These are phyloP conservation scores for Orthonevra nobilis DNA, from an alignment of 2,888 invertebrate genomes.

Conservation along the genomic window DNA sequence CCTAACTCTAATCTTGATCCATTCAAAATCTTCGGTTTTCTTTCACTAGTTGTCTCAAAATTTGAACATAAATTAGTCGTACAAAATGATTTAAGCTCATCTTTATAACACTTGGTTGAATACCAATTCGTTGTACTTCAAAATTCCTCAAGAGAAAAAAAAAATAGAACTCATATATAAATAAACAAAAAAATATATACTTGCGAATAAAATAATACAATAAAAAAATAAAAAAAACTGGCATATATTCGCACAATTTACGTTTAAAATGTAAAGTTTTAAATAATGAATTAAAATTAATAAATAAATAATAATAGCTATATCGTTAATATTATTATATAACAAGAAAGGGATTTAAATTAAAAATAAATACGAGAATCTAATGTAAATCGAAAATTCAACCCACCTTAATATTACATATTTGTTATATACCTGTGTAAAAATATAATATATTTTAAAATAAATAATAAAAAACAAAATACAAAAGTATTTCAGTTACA, in stretches of 20 bases:
- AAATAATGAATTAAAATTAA: constrained; percentile 1
- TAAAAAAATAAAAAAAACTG: constrained; percentile 14
- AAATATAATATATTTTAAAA: no score
- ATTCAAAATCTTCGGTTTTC: no score
- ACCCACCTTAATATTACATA: constrained; percentile 79
- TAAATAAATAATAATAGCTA: constrained; percentile 32
- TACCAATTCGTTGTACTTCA: no score
- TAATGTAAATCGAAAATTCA: constrained; percentile 77
- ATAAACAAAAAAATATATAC: neutral
- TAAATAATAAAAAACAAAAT: no score
- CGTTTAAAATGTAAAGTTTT: constrained; percentile 8
- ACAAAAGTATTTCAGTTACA: constrained; percentile 47
- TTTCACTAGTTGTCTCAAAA: no score
- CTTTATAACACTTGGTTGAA: no score
- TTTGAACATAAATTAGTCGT: no score
- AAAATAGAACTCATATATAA: neutral
- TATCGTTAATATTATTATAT: constrained; percentile 50
- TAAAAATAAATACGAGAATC: constrained; percentile 14
- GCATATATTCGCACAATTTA: constrained; percentile 50
- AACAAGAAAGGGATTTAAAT: constrained; percentile 40
- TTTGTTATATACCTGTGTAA: constrained; percentile 78
- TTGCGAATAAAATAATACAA: constrained; percentile 4
- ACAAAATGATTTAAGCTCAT: no score
- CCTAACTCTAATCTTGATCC: no score
- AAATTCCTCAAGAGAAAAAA: constrained; percentile 23